Percentiles rank a stretch among this genome's conserved stretches.
These are phyloP conservation scores for Clarias fuscus DNA, from an alignment of 2,797 vertebrate species.

Conservation along the genomic window DNA sequence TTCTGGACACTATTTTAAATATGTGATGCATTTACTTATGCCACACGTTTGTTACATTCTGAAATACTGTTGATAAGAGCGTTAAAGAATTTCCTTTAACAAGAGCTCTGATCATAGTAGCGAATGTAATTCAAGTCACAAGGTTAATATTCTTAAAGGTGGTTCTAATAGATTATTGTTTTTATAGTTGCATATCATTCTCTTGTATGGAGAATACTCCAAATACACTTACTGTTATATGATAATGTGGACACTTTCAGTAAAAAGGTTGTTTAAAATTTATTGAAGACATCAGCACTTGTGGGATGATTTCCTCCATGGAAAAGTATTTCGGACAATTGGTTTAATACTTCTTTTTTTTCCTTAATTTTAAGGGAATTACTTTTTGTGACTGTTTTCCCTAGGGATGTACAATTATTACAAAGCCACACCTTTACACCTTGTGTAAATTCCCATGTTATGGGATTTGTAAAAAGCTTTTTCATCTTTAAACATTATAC, in stretches of 20 bases:
- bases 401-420: no score
- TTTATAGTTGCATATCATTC: no score
- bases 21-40: not conserved
- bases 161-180: not conserved
- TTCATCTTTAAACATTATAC: not conserved
- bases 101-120: not conserved
- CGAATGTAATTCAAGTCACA: not conserved
- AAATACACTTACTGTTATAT: not conserved
- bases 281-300: not conserved
- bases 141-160: not conserved
- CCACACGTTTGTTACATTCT: not conserved
- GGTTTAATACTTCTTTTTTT: not conserved
- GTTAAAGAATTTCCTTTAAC: not conserved
- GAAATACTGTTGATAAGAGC: not conserved
- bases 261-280: not conserved
- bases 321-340: not conserved
- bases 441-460: no score
- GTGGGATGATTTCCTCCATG: not conserved
- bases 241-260: not conserved
- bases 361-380: not conserved
- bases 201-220: not conserved
- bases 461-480: not conserved
- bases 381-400: no score
- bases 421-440: no score
- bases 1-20: not conserved